Conservation (phyloP, 2,113 vertebrate species). For the Salvelinus sp. region DNA sequence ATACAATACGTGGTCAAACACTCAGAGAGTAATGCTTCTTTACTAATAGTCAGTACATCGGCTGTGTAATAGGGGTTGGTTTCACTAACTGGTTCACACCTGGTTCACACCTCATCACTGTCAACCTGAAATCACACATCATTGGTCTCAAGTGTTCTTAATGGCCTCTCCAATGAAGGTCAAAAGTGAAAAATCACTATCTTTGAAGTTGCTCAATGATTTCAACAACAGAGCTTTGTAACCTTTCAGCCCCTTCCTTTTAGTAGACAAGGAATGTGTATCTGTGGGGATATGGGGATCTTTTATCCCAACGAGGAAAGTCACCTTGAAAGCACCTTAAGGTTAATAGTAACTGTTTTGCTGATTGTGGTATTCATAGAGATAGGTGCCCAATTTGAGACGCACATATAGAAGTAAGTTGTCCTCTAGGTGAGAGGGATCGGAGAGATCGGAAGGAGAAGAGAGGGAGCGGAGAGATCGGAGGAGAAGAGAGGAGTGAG, state of each 20-base stretch:
- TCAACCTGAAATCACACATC: constrained; percentile 39
- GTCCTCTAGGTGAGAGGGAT: not conserved
- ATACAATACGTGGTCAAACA: not conserved
- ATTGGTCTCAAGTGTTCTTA: constrained; percentile 43
- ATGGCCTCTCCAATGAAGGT: constrained; percentile 6
- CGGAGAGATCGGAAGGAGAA: not conserved
- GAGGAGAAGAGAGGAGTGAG: too few relatives aligned
- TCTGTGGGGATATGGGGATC: too few relatives aligned
- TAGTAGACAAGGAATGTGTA: not conserved
- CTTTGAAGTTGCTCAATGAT: constrained; percentile 57
- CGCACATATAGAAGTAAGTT: not conserved
- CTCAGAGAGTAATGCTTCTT: constrained; percentile 20
- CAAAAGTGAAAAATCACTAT: constrained; percentile 55
- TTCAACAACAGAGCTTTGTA: constrained; percentile 14
- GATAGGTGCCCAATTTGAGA: not conserved
- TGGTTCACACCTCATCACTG: not conserved
- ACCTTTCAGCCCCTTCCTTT: constrained; percentile 10
- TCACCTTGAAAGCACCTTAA: constrained; percentile 12
- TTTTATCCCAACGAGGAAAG: not conserved
- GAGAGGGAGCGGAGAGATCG: not conserved
- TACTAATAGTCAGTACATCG: constrained; percentile 27
- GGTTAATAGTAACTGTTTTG: not conserved
- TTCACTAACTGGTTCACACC: not conserved
- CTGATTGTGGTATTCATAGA: not conserved
- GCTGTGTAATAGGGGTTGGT: constrained; percentile 1